These are phyloP conservation scores for Cyprinodon variegatus DNA, from an alignment of 2,113 vertebrate genomes.

Conservation along the genomic window DNA sequence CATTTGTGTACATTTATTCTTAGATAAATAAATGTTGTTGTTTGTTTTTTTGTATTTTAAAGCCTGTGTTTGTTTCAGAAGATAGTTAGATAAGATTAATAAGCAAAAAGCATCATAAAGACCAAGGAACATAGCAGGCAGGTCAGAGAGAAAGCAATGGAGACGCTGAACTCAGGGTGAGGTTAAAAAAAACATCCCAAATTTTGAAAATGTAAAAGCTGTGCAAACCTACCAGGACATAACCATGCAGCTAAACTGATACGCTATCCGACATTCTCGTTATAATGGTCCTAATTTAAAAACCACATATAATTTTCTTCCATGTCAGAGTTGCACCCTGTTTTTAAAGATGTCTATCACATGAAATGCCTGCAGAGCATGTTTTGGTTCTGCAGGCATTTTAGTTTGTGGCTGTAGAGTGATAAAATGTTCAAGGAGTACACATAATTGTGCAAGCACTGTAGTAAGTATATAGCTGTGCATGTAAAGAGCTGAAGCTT, in stretches of 20 bases:
- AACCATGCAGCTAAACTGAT: background rate
- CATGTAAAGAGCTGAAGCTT: conserved; percentile 46
- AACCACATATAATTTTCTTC: background rate
- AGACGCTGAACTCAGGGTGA: background rate
- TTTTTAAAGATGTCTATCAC: background rate
- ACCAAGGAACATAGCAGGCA: background rate
- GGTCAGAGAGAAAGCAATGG: background rate
- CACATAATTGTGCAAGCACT: background rate
- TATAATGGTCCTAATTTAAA: background rate
- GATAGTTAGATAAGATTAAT: too few relatives aligned
- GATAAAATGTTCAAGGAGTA: background rate
- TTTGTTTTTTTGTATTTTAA: too few relatives aligned
- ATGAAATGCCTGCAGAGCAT: background rate
- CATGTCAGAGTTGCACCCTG: background rate
- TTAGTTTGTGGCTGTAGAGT: background rate
- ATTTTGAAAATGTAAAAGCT: background rate
- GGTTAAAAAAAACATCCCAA: background rate
- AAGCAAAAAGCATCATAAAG: background rate
- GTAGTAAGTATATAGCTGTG: conserved; percentile 35
- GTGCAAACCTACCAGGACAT: background rate
- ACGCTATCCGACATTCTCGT: background rate
- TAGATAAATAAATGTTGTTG: background rate
- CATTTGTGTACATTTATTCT: background rate
- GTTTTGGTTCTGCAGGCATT: background rate
- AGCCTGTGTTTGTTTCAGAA: background rate